These are phyloP conservation scores for Strix uralensis DNA, from an alignment of 2,113 vertebrate genomes.

Conservation along the genomic window DNA sequence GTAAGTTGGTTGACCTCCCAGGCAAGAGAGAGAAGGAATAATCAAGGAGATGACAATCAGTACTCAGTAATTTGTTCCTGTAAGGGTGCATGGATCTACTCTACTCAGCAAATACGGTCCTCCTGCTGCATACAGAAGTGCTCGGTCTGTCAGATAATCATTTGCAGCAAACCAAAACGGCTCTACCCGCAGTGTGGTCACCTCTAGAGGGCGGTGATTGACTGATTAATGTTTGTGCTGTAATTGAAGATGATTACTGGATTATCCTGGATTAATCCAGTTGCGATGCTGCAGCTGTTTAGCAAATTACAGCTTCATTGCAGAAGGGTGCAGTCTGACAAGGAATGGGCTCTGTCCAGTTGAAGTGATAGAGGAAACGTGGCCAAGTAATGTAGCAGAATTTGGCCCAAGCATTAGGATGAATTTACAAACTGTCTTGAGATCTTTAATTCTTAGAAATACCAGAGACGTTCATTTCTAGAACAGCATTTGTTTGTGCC, in stretches of 20 bases:
- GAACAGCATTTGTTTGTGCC: neutral
- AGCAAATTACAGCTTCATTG: neutral
- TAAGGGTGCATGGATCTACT: fast-evolving
- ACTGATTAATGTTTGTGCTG: neutral
- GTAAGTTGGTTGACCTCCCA: neutral
- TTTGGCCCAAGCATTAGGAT: neutral
- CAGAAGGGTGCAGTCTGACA: neutral
- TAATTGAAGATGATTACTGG: neutral
- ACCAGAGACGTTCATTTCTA: neutral
- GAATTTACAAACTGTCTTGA: neutral
- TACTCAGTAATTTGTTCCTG: fast-evolving
- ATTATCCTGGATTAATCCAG: neutral
- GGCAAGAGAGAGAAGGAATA: neutral
- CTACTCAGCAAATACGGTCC: neutral
- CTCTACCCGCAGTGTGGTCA: fast-evolving
- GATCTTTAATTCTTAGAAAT: neutral
- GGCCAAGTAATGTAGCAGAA: neutral
- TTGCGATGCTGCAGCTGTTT: neutral
- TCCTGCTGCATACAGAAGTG: fast-evolving
- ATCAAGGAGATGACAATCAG: neutral
- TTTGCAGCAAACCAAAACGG: neutral
- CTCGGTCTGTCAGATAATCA: fast-evolving
- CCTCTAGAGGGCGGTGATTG: slow-evolving; percentile 37
- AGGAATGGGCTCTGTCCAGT: neutral
- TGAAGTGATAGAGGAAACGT: neutral